Evolutionary conservation across 2,113 vertebrate genomes (phyloP).

Genomic region (Salvelinus alpinus): DNA sequence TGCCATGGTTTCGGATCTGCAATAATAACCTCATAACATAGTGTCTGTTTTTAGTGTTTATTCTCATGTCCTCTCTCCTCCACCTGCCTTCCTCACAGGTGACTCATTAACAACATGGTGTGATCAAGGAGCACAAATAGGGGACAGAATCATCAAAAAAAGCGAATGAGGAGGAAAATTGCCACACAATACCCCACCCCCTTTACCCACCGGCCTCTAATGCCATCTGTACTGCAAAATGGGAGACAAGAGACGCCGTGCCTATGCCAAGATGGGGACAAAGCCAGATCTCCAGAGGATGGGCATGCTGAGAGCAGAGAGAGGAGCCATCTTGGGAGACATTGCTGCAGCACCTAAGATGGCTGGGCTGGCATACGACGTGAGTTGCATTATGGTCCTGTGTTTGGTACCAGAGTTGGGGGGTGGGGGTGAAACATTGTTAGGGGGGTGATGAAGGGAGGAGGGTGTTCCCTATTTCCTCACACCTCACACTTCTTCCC

Average conservation of each 20-base stretch:
- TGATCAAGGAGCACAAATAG: constrained; percentile 32
- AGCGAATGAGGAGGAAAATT: constrained; percentile 25
- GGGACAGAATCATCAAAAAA: constrained; percentile 32
- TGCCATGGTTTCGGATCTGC: not conserved
- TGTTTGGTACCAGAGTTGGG: constrained; percentile 53
- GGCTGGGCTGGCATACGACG: constrained; percentile 76
- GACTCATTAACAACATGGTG: constrained; percentile 27
- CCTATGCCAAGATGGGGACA: constrained; percentile 68
- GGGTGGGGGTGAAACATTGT: constrained; percentile 7
- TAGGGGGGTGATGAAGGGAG: constrained; percentile 18
- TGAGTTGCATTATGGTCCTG: constrained; percentile 71
- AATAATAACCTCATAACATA: not conserved
- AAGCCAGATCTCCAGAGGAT: constrained; percentile 61
- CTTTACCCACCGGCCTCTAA: constrained; percentile 51
- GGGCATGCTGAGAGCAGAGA: constrained; percentile 67
- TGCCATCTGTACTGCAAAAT: constrained; percentile 73
- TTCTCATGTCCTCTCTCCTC: constrained; percentile 30
- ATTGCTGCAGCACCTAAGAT: constrained; percentile 72
- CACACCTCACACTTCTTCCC: constrained; percentile 54
- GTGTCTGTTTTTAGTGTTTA: constrained; percentile 3
- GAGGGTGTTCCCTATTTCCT: constrained; percentile 59
- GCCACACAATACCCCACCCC: constrained; percentile 11
- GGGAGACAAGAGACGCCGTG: constrained; percentile 40
- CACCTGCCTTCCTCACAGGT: constrained; percentile 35
- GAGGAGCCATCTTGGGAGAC: constrained; percentile 79